A percentile compares a stretch with the other conserved stretches of the same genome.
Evolutionary conservation across 1,140 invertebrate genomes (phyloP).

Genomic region (Drosophila dunni): DNA sequence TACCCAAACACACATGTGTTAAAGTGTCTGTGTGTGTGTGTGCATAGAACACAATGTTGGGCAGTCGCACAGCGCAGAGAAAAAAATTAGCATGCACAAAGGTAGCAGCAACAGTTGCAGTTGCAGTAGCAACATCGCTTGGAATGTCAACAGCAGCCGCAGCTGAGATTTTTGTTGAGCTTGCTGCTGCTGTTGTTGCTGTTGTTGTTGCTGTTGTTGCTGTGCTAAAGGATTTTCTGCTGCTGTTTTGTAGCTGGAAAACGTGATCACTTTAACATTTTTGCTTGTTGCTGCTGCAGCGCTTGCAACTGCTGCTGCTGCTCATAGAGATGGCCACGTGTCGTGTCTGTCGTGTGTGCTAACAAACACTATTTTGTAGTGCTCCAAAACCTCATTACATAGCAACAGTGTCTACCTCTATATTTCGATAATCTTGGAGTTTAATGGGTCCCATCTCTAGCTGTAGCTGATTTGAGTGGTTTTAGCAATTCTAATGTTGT

Average conservation of each 20-base stretch:
- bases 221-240: slow-evolving; percentile 59
- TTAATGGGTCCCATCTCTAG: too few species aligned
- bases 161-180: slow-evolving; percentile 68
- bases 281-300: slow-evolving; percentile 59
- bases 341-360: too few species aligned
- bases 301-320: slow-evolving; percentile 42
- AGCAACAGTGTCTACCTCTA: too few species aligned
- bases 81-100: slow-evolving; percentile 80
- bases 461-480: slow-evolving; percentile 70
- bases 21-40: background rate
- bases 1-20: background rate
- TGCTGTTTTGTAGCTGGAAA: slow-evolving; percentile 55
- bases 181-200: slow-evolving; percentile 20
- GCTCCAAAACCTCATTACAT: too few species aligned
- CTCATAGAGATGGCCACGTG: too few species aligned
- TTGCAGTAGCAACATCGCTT: slow-evolving; percentile 37
- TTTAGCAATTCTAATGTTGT: slow-evolving; percentile 81
- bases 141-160: slow-evolving; percentile 76
- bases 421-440: too few species aligned
- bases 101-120: slow-evolving; percentile 45
- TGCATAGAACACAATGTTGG: slow-evolving; percentile 34
- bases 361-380: too few species aligned
- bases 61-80: slow-evolving; percentile 47
- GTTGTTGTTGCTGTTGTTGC: slow-evolving; percentile 11
- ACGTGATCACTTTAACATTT: slow-evolving; percentile 84